These are phyloP conservation scores for Clivina fossor DNA, from an alignment of 2,888 invertebrate genomes.

Conservation along the genomic window DNA sequence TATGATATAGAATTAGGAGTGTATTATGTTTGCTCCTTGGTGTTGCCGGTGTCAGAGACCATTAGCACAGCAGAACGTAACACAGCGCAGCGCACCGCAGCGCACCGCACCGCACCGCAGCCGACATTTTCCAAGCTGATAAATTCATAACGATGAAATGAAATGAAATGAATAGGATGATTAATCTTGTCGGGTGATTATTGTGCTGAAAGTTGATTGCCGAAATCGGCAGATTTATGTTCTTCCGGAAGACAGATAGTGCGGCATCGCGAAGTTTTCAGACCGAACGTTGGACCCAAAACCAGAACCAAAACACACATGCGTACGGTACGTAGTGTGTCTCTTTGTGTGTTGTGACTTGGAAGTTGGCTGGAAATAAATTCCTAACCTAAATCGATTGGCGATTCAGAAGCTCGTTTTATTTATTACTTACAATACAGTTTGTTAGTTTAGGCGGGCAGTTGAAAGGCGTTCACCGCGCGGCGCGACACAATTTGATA, in stretches of 20 bases:
- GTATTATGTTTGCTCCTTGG: background rate
- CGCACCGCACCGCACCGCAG: too few species aligned
- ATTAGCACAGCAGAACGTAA: too few species aligned
- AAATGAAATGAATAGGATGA: slow-evolving; percentile 6
- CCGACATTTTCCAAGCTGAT: slow-evolving; percentile 9
- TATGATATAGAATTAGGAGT: too few species aligned
- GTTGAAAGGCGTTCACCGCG: slow-evolving; percentile 3
- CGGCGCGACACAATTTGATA: too few species aligned
- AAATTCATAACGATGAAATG: slow-evolving; percentile 4
- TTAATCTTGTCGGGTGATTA: slow-evolving; percentile 13
- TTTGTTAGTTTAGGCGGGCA: slow-evolving; percentile 7
- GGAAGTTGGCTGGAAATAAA: background rate
- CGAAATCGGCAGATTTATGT: slow-evolving; percentile 11
- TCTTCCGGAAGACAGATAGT: slow-evolving; percentile 2
- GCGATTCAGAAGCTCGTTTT: slow-evolving; percentile 7
- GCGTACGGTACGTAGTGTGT: slow-evolving; percentile 1
- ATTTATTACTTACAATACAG: slow-evolving; percentile 19
- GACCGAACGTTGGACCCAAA: background rate
- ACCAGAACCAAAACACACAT: background rate
- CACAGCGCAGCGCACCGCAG: too few species aligned
- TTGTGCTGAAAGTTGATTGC: slow-evolving; percentile 8
- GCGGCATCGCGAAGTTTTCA: slow-evolving; percentile 5
- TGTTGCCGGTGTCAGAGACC: slow-evolving; percentile 11
- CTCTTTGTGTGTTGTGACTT: background rate
- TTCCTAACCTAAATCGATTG: slow-evolving; percentile 1